These are phyloP conservation scores for Peromyscus eremicus DNA, from an alignment of 2,797 vertebrate genomes.

Conservation along the genomic window DNA sequence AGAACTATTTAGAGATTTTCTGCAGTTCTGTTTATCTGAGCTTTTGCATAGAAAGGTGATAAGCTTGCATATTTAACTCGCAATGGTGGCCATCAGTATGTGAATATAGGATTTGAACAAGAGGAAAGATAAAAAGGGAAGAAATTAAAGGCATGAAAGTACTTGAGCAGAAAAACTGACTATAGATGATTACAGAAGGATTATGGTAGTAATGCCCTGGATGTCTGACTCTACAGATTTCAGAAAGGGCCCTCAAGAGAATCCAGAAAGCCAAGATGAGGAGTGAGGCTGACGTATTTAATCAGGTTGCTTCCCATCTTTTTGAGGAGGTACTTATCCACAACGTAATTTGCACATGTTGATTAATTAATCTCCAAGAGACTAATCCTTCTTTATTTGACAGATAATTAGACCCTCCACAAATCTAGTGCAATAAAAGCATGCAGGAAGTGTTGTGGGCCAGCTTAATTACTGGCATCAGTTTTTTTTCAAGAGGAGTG, in stretches of 20 bases:
- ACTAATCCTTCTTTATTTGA: slow-evolving; percentile 65
- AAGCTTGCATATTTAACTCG: neutral
- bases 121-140: neutral
- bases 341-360: slow-evolving; percentile 44
- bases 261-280: neutral
- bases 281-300: neutral
- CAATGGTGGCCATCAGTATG: neutral
- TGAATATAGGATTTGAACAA: neutral
- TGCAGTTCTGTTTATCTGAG: neutral
- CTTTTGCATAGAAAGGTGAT: neutral
- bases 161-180: neutral
- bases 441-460: slow-evolving; percentile 30
- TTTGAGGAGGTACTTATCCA: slow-evolving; percentile 29
- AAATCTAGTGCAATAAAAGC: slow-evolving; percentile 46
- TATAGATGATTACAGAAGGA: neutral
- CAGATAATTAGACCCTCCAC: slow-evolving; percentile 55
- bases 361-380: slow-evolving; percentile 66
- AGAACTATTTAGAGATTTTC: neutral
- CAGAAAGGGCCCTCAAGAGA: neutral
- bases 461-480: slow-evolving; percentile 27
- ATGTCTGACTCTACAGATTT: neutral
- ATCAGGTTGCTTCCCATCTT: neutral
- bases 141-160: slow-evolving; percentile 12
- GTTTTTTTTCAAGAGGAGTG: slow-evolving; percentile 43
- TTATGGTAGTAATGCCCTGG: no score